A percentile compares a stretch with the other conserved stretches of the same genome.
phyloP scores from a whole-genome alignment of 2,888 invertebrate genomes.

The Morpho achilles region DNA sequence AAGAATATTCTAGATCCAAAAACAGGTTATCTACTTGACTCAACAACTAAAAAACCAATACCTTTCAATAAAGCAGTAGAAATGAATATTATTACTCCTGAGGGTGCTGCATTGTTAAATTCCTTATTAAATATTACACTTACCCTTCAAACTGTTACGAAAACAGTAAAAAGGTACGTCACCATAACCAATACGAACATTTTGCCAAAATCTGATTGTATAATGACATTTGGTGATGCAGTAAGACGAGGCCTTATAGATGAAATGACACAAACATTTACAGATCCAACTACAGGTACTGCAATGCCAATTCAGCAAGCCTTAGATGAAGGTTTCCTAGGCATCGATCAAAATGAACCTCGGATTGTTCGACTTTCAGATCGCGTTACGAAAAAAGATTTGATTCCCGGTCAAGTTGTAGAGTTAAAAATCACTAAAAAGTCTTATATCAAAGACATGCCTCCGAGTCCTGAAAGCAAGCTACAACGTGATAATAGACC shows the following conservation, averaged over 20 bases:
- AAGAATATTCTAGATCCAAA: conserved; percentile 92
- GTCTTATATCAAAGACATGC: conserved; percentile 69
- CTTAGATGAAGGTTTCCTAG: conserved; percentile 84
- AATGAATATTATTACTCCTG: conserved; percentile 89
- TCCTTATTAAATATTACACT: conserved; percentile 92
- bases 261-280: conserved; percentile 86
- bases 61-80: conserved; percentile 93
- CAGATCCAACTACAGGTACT: conserved; percentile 86
- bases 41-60: conserved; percentile 83
- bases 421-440: conserved; percentile 75
- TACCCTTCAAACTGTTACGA: conserved; percentile 92
- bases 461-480: conserved; percentile 67
- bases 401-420: conserved; percentile 69
- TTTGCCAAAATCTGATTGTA: conserved; percentile 76
- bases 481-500: conserved; percentile 73
- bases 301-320: conserved; percentile 88
- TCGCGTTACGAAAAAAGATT: conserved; percentile 54
- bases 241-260: conserved; percentile 88
- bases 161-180: conserved; percentile 89
- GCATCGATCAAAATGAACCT: conserved; percentile 79
- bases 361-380: conserved; percentile 63
- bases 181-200: conserved; percentile 85
- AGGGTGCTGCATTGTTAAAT: conserved; percentile 91
- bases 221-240: conserved; percentile 88
- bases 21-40: conserved; percentile 90